Evolutionary conservation across 2,888 invertebrate genomes (phyloP).

Genomic region (Lasius fuliginosus): DNA sequence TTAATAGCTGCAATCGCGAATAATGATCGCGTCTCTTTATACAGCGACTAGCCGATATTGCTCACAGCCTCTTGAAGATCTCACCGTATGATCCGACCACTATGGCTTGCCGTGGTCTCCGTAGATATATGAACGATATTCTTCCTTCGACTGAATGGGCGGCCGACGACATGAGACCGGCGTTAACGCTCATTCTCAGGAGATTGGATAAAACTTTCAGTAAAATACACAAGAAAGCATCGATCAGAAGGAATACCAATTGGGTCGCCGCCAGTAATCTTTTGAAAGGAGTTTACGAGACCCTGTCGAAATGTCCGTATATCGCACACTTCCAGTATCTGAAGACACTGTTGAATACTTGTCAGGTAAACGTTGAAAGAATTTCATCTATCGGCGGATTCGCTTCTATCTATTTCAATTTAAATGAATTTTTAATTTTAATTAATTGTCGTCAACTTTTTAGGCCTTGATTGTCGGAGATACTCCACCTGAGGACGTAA

Average conservation of each 20-base stretch:
- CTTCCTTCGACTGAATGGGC: constrained; percentile 99
- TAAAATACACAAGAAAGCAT: constrained; percentile 98
- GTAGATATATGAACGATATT: constrained; percentile 96
- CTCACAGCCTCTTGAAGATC: constrained; percentile 98
- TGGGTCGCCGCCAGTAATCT: constrained; percentile 99
- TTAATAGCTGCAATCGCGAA: neutral
- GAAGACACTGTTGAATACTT: constrained; percentile 94
- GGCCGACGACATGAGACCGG: constrained; percentile 96
- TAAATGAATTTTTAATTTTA: constrained; percentile 3
- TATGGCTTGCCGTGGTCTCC: constrained; percentile 97
- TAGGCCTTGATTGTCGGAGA: constrained; percentile 94
- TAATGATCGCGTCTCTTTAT: neutral
- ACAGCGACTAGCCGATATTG: constrained; percentile 97
- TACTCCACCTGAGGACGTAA: constrained; percentile 91
- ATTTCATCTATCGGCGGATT: neutral
- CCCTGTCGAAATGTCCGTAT: constrained; percentile 96
- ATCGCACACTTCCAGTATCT: constrained; percentile 98
- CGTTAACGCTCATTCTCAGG: constrained; percentile 95
- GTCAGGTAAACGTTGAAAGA: constrained; percentile 89
- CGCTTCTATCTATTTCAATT: constrained; percentile 16
- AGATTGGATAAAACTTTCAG: constrained; percentile 98
- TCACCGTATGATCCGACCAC: constrained; percentile 99
- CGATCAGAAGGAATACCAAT: constrained; percentile 96
- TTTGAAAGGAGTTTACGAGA: constrained; percentile 97
- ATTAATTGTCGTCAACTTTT: constrained; percentile 13